These are phyloP conservation scores for Eptesicus fuscus DNA, from an alignment of 2,113 vertebrate species.

Conservation along the genomic window DNA sequence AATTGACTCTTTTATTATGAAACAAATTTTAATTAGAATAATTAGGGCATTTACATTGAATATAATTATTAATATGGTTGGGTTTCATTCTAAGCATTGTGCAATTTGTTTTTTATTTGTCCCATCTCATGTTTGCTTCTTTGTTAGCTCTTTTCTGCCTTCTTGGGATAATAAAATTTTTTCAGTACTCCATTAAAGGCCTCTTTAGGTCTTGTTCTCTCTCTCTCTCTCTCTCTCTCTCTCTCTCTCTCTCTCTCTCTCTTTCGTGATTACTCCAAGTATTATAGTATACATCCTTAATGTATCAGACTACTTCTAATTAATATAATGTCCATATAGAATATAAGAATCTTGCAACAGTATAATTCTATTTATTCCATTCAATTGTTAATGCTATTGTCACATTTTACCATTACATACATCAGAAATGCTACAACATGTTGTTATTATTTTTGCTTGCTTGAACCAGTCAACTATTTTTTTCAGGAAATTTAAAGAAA, in stretches of 20 bases:
- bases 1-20: neutral
- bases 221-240: neutral
- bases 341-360: neutral
- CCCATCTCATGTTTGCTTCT: neutral
- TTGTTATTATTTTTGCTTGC: conserved; percentile 13
- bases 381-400: neutral
- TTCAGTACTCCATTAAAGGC: neutral
- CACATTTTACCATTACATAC: neutral
- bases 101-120: neutral
- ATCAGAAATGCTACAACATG: neutral
- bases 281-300: neutral
- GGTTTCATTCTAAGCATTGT: neutral
- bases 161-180: neutral
- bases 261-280: neutral
- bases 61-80: neutral
- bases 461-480: neutral
- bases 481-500: conserved; percentile 2
- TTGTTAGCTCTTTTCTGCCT: neutral
- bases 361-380: neutral
- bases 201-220: neutral
- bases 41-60: neutral
- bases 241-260: neutral
- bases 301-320: neutral
- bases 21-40: neutral
- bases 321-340: neutral